phyloP scores from a whole-genome alignment of 2,888 invertebrate genomes.

The Gymnocheta viridis region DNA sequence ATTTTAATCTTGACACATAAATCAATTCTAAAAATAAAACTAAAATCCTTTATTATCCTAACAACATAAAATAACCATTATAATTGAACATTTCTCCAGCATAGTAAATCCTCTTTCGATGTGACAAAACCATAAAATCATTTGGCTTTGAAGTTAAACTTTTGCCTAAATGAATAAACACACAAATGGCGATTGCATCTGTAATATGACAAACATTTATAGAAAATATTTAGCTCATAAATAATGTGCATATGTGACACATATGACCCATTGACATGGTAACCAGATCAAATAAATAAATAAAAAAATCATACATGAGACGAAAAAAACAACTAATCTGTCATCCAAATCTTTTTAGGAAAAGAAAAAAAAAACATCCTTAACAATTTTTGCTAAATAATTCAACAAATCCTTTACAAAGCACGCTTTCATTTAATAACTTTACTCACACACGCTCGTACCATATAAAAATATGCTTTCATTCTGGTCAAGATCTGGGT shows the following conservation, averaged over 20 bases:
- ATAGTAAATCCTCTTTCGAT: slow-evolving; percentile 57
- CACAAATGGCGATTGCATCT: slow-evolving; percentile 33
- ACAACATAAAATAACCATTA: slow-evolving; percentile 59
- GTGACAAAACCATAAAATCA: slow-evolving; percentile 69
- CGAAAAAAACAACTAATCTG: slow-evolving; percentile 55
- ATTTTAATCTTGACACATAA: slow-evolving; percentile 46
- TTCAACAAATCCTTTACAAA: slow-evolving; percentile 67
- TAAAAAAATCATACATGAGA: slow-evolving; percentile 47
- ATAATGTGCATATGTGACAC: slow-evolving; percentile 58
- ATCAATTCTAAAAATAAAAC: slow-evolving; percentile 36
- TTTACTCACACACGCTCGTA: slow-evolving; percentile 6
- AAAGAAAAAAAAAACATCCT: slow-evolving; percentile 2
- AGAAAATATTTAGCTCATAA: slow-evolving; percentile 47
- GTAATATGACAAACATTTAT: slow-evolving; percentile 32
- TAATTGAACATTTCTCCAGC: slow-evolving; percentile 25
- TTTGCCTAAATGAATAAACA: slow-evolving; percentile 21
- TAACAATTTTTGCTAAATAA: slow-evolving; percentile 61
- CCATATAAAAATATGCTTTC: slow-evolving; percentile 5
- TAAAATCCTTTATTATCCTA: slow-evolving; percentile 44
- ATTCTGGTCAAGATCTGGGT: slow-evolving; percentile 61
- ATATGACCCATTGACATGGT: slow-evolving; percentile 69
- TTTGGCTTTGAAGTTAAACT: slow-evolving; percentile 61
- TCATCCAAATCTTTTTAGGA: slow-evolving; percentile 23
- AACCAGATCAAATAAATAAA: slow-evolving; percentile 46
- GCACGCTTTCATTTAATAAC: slow-evolving; percentile 63